Evolutionary conservation across 2,797 vertebrate genomes (phyloP), one percentile per base, ranked within the genome.

Genomic region (Coluber constrictor): DNA sequence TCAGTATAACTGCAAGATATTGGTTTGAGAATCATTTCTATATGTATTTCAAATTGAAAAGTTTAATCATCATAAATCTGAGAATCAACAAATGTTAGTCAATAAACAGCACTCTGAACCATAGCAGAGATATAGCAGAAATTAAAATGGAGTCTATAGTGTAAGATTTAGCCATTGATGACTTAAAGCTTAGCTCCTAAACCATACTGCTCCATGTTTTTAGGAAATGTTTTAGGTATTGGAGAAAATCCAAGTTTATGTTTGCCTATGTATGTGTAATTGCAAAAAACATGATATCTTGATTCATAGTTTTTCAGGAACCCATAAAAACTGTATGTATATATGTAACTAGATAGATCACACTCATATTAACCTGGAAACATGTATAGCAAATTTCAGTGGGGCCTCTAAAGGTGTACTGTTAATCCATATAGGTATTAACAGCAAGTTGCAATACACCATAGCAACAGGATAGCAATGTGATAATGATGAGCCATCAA

Each of bases 1-100:
- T 99, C 94, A 95, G 96, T 93, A 88, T 6, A 74, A 86, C 25
- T 56, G 18, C 27, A 55, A 11, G 37, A 25, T 56, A 90, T 43
- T 56, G 5, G 27, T 92, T 89, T 86, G 23, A 47, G n/a, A 11
- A 92, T 92, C 55, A 51, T 20, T 83, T 13, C 23, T 54, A 66
- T 9, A 86, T 43, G 60, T 55, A 57, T 61, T 83, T 79, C 86
- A 89, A 88, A 8, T 56, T 18, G n/a, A 60, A 89, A 90, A 29
- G 10, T 16, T 15, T 23, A 60, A 92, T 27, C 8, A 66, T n/a
- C 59, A 66, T 32, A 63, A 86, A 16, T 54, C 20, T 83, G 29
- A 37, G 60, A 88, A 59, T 88, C 89, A 88, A 66, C 51, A 43
- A 90, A 57, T 83, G 9, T 66, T 23, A 87, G 8, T 63, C 29